Evolutionary conservation across 2,113 vertebrate species (phyloP).

Genomic region (Eurypyga helias): DNA sequence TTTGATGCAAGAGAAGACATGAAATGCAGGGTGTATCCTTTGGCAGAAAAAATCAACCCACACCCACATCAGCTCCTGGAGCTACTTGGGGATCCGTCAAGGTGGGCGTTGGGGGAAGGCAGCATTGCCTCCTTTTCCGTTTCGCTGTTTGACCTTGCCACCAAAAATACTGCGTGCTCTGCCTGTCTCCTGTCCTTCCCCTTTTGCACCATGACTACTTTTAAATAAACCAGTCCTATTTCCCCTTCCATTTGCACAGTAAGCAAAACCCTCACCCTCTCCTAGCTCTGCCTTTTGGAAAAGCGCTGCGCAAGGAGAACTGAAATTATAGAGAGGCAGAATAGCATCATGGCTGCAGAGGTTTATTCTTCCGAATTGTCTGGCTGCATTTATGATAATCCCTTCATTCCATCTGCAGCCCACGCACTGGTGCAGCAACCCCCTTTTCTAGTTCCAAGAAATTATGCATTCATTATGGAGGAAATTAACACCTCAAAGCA

Average conservation of each 20-base stretch:
- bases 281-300: background rate
- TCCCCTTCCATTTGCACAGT: background rate
- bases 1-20: background rate
- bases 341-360: constrained; percentile 1
- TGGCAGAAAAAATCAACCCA: background rate
- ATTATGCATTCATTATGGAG: constrained; percentile 78
- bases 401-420: constrained; percentile 56
- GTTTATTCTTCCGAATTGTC: constrained; percentile 32
- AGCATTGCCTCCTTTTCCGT: background rate
- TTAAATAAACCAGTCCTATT: background rate
- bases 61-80: background rate
- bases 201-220: background rate
- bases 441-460: constrained; percentile 76
- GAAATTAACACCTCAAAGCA: constrained; percentile 85
- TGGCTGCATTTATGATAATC: constrained; percentile 48
- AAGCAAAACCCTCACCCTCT: background rate
- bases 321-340: background rate
- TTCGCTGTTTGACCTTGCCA: background rate
- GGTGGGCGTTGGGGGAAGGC: background rate
- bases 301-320: background rate
- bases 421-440: constrained; percentile 42
- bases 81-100: background rate
- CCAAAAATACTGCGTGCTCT: accelerated
- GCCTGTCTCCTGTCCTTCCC: background rate
- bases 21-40: background rate